These are phyloP conservation scores for Carcina quercana DNA, from an alignment of 2,888 invertebrate species.

Conservation along the genomic window DNA sequence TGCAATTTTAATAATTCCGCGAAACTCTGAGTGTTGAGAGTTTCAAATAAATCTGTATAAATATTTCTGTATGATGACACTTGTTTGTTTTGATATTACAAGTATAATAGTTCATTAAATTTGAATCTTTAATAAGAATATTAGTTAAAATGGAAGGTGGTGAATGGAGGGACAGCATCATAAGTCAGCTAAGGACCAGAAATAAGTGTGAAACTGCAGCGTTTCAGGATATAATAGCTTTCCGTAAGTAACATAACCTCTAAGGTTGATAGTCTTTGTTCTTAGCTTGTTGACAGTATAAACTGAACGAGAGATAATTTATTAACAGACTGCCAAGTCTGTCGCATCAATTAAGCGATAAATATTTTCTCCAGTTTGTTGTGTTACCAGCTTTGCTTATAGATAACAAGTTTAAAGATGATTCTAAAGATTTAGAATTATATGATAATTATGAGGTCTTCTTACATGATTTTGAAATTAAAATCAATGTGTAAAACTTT, in stretches of 20 bases:
- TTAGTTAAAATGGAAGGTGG: constrained; percentile 55
- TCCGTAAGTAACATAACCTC: constrained; percentile 81
- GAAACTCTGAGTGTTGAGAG: neutral
- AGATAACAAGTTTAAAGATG: neutral
- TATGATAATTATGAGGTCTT: too few relatives aligned
- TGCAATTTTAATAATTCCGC: neutral
- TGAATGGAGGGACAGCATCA: constrained; percentile 81
- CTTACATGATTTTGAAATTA: too few relatives aligned
- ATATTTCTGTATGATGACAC: constrained; percentile 31
- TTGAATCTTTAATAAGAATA: constrained; percentile 25
- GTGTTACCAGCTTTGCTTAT: neutral
- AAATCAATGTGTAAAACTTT: too few relatives aligned
- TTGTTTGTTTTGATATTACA: constrained; percentile 56
- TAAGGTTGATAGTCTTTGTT: constrained; percentile 21
- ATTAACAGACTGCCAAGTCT: neutral
- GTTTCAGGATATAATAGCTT: constrained; percentile 86
- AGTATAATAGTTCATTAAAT: constrained; percentile 28
- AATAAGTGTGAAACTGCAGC: constrained; percentile 83
- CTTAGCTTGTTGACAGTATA: constrained; percentile 24
- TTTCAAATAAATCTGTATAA: neutral
- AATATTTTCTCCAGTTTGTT: neutral
- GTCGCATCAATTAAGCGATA: neutral
- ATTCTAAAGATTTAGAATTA: too few relatives aligned
- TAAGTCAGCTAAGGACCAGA: constrained; percentile 80
- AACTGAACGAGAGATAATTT: constrained; percentile 1